Evolutionary conservation across 35 echinoderm and acorn worm species (phyloP), one percentile per base, ranked within the genome.

Genomic region (Ophiothrix spiculata): DNA sequence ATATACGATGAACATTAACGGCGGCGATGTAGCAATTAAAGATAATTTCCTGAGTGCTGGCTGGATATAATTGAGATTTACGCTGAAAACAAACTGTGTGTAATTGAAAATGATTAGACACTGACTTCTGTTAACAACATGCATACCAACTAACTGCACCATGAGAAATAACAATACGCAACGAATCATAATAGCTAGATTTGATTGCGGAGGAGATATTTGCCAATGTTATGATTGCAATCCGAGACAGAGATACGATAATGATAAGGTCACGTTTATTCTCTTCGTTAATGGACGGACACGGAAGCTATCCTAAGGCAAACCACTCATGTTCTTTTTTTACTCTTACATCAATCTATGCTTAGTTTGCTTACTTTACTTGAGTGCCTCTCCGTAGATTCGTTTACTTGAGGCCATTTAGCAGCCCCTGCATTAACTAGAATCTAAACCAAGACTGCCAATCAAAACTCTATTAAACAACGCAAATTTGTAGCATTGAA

Each of bases 271-370:
- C 60, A 69, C 60, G 60, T 69, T 2, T n/a, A 69, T 15, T 25
- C 6, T 69, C 60, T 69, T 25, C 29, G 16, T 69, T 69, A 69
- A 69, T 69, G 60, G 60, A 69, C 60, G 60, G 60, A 69, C 60
- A 69, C 60, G 60, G 23, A 69, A 69, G 3, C 17, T 69, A 69
- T 25, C 60, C 60, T 28, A 15, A 28, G 60, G 60, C 60, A 25
- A 69, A 69, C 16, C 60, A 69, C 60, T 69, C 60, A 69, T 69
- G 60, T 69, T 69, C 60, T 69, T 69, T n/a, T n/a, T 69, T 69
- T 69, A 69, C 60, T 69, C 23, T 69, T 69, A 69, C 60, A 69
- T 69, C 60, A 69, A 69, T 69, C 60, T 69, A 49, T 19, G 6
- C 42, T 49, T 49, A 10, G 6, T 19, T 25, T 69, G 60, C 60